A percentile compares a stretch with the other conserved stretches of the same genome.
phyloP scores from a whole-genome alignment of 2,888 invertebrate genomes.

The Carpatolechia fugitivella region DNA sequence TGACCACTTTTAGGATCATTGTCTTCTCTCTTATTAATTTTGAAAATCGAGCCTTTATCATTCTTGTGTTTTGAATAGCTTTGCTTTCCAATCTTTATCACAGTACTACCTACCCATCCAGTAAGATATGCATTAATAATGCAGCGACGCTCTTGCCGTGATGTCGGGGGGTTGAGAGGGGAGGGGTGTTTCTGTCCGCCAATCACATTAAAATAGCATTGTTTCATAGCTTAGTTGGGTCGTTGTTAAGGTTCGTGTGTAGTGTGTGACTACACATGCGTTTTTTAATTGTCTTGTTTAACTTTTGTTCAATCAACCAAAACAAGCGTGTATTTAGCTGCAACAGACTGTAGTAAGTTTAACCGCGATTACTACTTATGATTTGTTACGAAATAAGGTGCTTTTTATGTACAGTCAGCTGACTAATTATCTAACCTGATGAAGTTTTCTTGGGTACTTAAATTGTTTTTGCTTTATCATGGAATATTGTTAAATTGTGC shows the following conservation, averaged over 20 bases:
- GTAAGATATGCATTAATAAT: conserved; percentile 68
- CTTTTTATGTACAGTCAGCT: too few species aligned
- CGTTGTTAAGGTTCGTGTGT: conserved; percentile 5
- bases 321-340: too few species aligned
- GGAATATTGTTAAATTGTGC: too few species aligned
- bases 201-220: conserved; percentile 73
- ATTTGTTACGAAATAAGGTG: not conserved
- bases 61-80: not conserved
- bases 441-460: too few species aligned
- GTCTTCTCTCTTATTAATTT: too few species aligned
- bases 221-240: conserved; percentile 20
- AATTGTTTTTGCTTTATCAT: too few species aligned
- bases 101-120: conserved; percentile 42
- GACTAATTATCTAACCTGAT: too few species aligned
- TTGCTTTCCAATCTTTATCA: conserved; percentile 6
- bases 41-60: too few species aligned
- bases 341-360: too few species aligned
- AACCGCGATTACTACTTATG: too few species aligned
- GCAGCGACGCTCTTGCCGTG: conserved; percentile 58
- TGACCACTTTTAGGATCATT: too few species aligned
- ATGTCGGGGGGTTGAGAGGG: conserved; percentile 40
- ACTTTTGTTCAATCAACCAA: too few species aligned
- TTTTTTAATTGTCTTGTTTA: not conserved
- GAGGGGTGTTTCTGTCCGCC: conserved; percentile 37
- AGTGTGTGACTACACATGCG: not conserved